phyloP scores from a whole-genome alignment of 1,140 invertebrate genomes.

The Lepidurus couesii region DNA sequence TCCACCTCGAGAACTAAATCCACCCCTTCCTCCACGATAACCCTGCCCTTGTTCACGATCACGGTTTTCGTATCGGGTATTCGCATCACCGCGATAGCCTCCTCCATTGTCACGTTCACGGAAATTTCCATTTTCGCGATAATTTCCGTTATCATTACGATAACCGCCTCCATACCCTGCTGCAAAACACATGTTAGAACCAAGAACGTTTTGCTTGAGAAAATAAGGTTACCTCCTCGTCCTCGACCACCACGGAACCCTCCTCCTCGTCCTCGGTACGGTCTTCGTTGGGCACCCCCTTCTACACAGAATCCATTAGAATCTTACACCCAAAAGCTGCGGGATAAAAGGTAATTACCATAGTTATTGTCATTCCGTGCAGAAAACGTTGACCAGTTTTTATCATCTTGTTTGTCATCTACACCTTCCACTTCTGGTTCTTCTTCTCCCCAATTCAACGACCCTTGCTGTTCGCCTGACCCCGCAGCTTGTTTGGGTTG shows the following conservation, averaged over 20 bases:
- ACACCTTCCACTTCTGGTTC: not conserved
- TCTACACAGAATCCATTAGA: not conserved
- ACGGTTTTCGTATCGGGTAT: conserved; percentile 18
- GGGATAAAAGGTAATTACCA: not conserved
- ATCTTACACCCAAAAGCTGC: not conserved
- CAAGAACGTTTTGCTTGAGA: not conserved
- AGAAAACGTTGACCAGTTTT: conserved; percentile 24
- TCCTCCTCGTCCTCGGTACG: conserved; percentile 24
- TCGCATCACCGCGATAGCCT: conserved; percentile 24
- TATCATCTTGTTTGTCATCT: conserved; percentile 25
- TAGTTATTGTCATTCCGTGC: conserved; percentile 25
- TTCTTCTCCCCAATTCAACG: conserved; percentile 19
- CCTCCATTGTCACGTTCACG: conserved; percentile 27
- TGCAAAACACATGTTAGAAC: not conserved
- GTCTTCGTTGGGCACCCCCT: conserved; percentile 1
- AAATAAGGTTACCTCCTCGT: not conserved
- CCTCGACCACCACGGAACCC: conserved; percentile 25
- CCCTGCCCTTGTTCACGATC: conserved; percentile 24
- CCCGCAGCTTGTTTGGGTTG: not conserved
- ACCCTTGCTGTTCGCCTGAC: not conserved
- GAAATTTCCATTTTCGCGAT: not conserved
- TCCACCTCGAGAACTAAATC: conserved; percentile 16
- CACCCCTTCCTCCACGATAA: conserved; percentile 26
- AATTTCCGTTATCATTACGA: conserved; percentile 24
- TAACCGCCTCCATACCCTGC: conserved; percentile 23